These are phyloP conservation scores for Andinoacara biseriatus DNA, from an alignment of 2,113 vertebrate genomes.

Conservation along the genomic window DNA sequence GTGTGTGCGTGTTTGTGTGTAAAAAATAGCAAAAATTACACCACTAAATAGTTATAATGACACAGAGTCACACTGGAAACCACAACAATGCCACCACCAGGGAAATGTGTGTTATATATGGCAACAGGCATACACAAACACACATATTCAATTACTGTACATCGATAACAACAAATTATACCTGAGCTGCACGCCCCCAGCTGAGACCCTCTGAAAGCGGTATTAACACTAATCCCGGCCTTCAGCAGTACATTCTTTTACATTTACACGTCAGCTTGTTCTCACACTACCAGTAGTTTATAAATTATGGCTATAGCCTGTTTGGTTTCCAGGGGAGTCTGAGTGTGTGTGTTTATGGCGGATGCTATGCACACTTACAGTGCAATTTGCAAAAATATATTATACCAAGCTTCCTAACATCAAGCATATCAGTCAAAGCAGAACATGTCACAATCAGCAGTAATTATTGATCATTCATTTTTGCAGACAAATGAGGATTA, in stretches of 20 bases:
- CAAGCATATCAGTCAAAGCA: not conserved
- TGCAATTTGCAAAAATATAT: not conserved
- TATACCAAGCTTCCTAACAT: not conserved
- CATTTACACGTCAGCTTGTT: not conserved
- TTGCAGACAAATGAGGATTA: not conserved
- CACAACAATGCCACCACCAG: not conserved
- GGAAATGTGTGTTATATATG: not conserved
- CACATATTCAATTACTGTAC: not conserved
- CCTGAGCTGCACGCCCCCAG: not conserved
- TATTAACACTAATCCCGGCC: conserved; percentile 22
- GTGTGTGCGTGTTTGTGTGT: not conserved
- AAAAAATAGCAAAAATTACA: not conserved
- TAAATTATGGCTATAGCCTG: not conserved
- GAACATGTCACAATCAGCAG: not conserved
- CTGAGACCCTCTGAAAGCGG: conserved; percentile 25
- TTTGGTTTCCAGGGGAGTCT: not conserved
- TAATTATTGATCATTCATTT: not conserved
- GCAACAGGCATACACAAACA: not conserved
- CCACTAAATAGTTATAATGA: not conserved
- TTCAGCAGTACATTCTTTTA: not conserved
- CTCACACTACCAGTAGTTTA: conserved; percentile 11
- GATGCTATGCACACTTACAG: not conserved
- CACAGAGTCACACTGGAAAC: conserved; percentile 19
- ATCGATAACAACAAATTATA: not conserved
- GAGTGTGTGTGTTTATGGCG: not conserved